phyloP scores from a whole-genome alignment of 2,797 vertebrate genomes.

The Gymnothorax reevesii region DNA sequence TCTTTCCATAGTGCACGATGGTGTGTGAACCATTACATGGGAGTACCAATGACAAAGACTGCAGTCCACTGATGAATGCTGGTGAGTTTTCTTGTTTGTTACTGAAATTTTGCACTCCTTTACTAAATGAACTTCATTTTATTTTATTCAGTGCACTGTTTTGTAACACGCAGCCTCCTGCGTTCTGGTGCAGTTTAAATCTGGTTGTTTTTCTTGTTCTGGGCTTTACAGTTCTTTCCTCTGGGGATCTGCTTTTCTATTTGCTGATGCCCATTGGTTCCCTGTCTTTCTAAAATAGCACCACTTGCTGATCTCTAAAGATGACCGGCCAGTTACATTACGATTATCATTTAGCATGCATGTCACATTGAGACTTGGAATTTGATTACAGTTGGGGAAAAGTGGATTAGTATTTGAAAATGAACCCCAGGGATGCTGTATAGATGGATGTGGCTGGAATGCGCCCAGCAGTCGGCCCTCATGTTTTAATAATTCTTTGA shows the following conservation, averaged over 20 bases:
- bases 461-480: background rate
- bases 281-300: background rate
- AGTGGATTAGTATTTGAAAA: background rate
- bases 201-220: background rate
- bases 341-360: conserved; percentile 7
- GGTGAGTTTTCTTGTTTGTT: conserved; percentile 68
- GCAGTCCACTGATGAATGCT: conserved; percentile 80
- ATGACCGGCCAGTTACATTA: background rate
- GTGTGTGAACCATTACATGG: conserved; percentile 81
- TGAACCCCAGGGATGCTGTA: background rate
- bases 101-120: conserved; percentile 30
- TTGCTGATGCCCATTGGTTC: background rate
- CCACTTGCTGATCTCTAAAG: background rate
- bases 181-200: background rate
- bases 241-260: background rate
- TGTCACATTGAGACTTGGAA: background rate
- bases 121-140: background rate
- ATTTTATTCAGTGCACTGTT: background rate
- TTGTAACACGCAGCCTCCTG: background rate
- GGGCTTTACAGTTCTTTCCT: background rate
- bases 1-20: conserved; percentile 78
- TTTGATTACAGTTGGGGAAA: background rate
- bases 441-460: background rate
- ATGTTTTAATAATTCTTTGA: background rate
- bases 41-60: conserved; percentile 74